Evolutionary conservation across 2,113 vertebrate species (phyloP).

Genomic region (Varanus komodoensis): DNA sequence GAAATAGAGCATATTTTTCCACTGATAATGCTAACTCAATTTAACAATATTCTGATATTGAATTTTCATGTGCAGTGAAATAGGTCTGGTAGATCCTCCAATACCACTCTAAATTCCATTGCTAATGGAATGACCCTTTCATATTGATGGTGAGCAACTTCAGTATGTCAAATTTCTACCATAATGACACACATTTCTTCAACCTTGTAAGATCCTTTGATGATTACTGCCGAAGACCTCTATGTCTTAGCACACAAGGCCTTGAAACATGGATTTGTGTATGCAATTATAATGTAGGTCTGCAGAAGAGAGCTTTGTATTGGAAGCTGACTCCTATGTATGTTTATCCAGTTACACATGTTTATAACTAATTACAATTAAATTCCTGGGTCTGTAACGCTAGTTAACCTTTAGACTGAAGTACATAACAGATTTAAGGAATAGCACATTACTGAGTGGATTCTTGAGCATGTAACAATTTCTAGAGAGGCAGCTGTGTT

Average conservation of each 20-base stretch:
- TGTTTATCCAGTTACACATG: constrained; percentile 22
- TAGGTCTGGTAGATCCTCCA: constrained; percentile 69
- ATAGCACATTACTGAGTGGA: background rate
- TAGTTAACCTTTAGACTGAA: constrained; percentile 14
- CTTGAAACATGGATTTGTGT: constrained; percentile 32
- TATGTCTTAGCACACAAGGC: constrained; percentile 46
- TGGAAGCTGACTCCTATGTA: constrained; percentile 29
- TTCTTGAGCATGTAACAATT: background rate
- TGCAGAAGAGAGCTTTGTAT: constrained; percentile 31
- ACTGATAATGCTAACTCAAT: constrained; percentile 86
- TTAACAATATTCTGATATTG: constrained; percentile 77
- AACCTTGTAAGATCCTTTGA: constrained; percentile 38
- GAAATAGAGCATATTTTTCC: constrained; percentile 99
- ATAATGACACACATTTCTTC: constrained; percentile 47
- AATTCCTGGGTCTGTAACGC: background rate
- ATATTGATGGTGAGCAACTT: constrained; percentile 65
- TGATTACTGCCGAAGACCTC: constrained; percentile 47
- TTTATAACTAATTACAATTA: constrained; percentile 36
- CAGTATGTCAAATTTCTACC: constrained; percentile 61
- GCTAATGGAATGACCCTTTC: constrained; percentile 72
- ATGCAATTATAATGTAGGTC: constrained; percentile 36
- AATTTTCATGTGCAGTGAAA: constrained; percentile 74
- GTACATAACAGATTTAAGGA: constrained; percentile 21
- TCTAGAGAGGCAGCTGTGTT: background rate
- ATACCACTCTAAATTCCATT: constrained; percentile 68